These are phyloP conservation scores for Rhagologus leucostigma DNA, from an alignment of 2,113 vertebrate genomes.

Conservation along the genomic window DNA sequence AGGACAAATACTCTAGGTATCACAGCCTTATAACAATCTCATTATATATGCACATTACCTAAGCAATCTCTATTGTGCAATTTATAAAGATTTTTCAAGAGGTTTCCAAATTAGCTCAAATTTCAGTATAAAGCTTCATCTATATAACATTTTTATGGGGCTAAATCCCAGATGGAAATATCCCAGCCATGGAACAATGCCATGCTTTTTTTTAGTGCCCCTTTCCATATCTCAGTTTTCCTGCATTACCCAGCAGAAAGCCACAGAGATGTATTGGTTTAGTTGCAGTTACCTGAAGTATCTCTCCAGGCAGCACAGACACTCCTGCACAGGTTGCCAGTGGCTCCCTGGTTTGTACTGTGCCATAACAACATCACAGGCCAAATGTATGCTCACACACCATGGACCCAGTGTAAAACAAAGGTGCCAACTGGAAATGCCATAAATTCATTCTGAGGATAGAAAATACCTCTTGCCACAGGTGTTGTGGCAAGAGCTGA, in stretches of 20 bases:
- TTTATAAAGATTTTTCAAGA: not conserved
- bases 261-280: not conserved
- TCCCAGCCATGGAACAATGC: not conserved
- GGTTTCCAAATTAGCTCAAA: not conserved
- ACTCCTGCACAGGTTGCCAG: not conserved
- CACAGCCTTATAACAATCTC: not conserved
- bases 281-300: not conserved
- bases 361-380: not conserved
- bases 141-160: not conserved
- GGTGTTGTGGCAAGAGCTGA: fast-evolving
- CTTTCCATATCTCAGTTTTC: not conserved
- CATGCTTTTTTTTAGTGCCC: not conserved
- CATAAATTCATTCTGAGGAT: not conserved
- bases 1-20: not conserved
- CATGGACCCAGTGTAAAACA: not conserved
- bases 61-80: not conserved
- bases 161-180: not conserved
- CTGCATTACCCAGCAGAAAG: not conserved
- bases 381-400: fast-evolving
- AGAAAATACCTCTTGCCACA: not conserved
- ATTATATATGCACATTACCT: not conserved
- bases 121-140: not conserved
- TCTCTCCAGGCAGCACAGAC: not conserved
- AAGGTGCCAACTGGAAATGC: not conserved
- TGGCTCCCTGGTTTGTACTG: not conserved